Conservation (phyloP, 2,888 invertebrate genomes). For the Proisotoma minuta region DNA sequence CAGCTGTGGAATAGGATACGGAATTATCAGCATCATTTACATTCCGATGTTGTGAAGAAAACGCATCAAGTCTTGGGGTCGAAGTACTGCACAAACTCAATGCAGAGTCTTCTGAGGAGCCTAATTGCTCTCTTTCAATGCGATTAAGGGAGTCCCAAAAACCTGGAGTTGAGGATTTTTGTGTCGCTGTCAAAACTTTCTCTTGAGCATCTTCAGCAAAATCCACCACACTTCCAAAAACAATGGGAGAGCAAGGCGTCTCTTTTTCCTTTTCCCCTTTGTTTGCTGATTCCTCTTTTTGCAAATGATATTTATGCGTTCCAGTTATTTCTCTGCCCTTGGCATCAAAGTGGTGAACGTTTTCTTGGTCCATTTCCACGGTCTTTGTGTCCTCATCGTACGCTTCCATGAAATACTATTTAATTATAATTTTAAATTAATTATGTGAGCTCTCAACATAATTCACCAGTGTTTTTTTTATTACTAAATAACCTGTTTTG, state of each 20-base stretch:
- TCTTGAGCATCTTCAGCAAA: neutral
- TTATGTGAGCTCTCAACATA: neutral
- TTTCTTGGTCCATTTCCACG: neutral
- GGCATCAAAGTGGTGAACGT: neutral
- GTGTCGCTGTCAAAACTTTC: neutral
- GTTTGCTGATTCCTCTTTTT: too few species aligned
- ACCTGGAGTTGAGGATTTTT: neutral
- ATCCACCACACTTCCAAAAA: neutral
- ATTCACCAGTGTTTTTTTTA: neutral
- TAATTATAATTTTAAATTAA: neutral
- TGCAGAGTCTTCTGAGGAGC: neutral
- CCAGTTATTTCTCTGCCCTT: neutral
- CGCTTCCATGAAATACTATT: conserved; percentile 24
- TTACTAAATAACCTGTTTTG: conserved; percentile 17
- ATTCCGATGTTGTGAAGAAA: neutral
- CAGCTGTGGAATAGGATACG: neutral
- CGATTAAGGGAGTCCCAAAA: conserved; percentile 21
- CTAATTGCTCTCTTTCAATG: conserved; percentile 8
- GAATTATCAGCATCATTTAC: neutral
- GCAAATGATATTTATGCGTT: too few species aligned
- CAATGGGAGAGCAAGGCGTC: neutral
- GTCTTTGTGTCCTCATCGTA: conserved; percentile 17
- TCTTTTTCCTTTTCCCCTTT: too few species aligned
- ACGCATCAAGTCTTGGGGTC: neutral
- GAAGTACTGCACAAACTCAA: neutral